A percentile compares a stretch with the other conserved stretches of the same genome.
Evolutionary conservation across 2,888 invertebrate genomes (phyloP).

Genomic region (Lasioglossum vierecki): DNA sequence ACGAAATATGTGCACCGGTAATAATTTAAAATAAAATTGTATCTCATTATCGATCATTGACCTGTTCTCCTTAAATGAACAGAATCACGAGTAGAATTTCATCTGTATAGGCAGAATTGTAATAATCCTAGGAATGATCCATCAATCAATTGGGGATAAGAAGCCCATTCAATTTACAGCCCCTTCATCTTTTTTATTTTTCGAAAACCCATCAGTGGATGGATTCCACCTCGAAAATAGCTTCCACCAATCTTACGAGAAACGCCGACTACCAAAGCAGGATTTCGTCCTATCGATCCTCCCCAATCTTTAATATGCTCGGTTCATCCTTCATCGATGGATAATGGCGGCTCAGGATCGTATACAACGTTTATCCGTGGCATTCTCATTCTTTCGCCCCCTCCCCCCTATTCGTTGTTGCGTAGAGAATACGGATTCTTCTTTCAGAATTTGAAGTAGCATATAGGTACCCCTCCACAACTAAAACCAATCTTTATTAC

Average conservation of each 20-base stretch:
- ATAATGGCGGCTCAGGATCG: slow-evolving; percentile 18
- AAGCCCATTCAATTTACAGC: not conserved
- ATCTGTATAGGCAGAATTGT: not conserved
- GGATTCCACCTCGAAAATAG: not conserved
- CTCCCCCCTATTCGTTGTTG: not conserved
- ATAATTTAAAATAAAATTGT: not conserved
- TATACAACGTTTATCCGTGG: slow-evolving; percentile 16
- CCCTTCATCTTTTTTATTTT: not conserved
- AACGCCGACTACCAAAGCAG: not conserved
- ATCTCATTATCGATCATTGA: not conserved
- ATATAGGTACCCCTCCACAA: not conserved
- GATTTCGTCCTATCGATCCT: slow-evolving; percentile 11
- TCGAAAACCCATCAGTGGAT: not conserved
- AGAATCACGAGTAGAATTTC: not conserved
- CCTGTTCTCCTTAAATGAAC: not conserved
- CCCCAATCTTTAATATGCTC: slow-evolving; percentile 24
- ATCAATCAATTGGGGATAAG: not conserved
- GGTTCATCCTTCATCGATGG: slow-evolving; percentile 37
- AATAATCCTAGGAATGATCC: not conserved
- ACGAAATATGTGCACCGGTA: not conserved
- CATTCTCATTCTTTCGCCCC: not conserved
- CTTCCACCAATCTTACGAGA: not conserved
- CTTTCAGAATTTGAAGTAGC: not conserved
- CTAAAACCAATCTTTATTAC: not conserved
- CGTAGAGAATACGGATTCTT: not conserved